Conservation (phyloP, 2,797 vertebrate genomes). For the Amphiprion clarkii region DNA sequence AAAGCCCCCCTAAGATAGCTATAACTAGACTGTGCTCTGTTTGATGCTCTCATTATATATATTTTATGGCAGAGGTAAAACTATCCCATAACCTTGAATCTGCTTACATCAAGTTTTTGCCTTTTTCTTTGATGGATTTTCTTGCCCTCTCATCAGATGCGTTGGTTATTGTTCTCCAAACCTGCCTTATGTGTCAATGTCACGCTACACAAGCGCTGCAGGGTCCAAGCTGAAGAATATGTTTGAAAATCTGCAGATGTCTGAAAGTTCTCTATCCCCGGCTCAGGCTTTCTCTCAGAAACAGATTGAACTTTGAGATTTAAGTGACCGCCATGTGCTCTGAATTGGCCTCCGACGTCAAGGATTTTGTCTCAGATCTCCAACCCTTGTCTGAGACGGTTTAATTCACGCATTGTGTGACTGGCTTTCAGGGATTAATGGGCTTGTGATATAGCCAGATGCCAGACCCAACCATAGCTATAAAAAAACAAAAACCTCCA, state of each 20-base stretch:
- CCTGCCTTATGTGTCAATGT: background rate
- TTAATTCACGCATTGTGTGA: slow-evolving; percentile 41
- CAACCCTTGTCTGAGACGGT: slow-evolving; percentile 44
- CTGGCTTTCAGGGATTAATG: slow-evolving; percentile 52
- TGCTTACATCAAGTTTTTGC: background rate
- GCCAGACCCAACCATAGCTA: slow-evolving; percentile 35
- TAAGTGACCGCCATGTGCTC: slow-evolving; percentile 30
- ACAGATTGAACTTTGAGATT: slow-evolving; percentile 30
- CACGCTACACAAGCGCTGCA: background rate
- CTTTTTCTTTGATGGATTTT: background rate
- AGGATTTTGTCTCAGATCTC: slow-evolving; percentile 50
- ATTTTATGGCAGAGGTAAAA: background rate
- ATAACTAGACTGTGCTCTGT: background rate
- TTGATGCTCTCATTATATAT: background rate
- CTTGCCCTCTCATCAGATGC: background rate
- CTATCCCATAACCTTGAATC: background rate
- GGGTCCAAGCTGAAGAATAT: slow-evolving; percentile 1
- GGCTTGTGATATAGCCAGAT: slow-evolving; percentile 42
- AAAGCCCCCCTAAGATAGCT: background rate
- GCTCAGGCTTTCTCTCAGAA: slow-evolving; percentile 13
- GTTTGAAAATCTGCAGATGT: slow-evolving; percentile 26
- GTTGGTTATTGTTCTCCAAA: background rate
- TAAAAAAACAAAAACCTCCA: slow-evolving; percentile 20
- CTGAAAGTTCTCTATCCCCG: slow-evolving; percentile 11
- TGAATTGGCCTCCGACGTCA: slow-evolving; percentile 25